phyloP scores from a whole-genome alignment of 2,113 vertebrate species.

The Pelecanoides urinatrix region DNA sequence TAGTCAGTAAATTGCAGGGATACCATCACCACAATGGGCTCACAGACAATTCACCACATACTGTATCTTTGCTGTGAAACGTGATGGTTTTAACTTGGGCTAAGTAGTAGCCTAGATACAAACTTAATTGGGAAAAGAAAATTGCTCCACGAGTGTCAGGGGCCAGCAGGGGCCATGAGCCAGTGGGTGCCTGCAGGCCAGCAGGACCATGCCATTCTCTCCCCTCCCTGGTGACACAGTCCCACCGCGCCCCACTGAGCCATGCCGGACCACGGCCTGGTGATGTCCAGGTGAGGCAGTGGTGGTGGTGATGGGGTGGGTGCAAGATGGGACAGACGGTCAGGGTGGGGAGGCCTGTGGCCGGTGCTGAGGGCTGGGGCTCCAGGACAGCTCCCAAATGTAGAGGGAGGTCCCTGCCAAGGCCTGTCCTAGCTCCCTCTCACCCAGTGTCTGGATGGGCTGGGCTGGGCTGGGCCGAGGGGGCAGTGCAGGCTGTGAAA shows the following conservation, averaged over 20 bases:
- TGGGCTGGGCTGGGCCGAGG: too few relatives aligned
- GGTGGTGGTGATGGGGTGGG: too few relatives aligned
- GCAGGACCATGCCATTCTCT: background rate
- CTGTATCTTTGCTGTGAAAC: background rate
- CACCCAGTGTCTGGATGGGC: fast-evolving
- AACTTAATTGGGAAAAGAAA: background rate
- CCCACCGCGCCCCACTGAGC: fast-evolving
- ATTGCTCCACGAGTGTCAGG: background rate
- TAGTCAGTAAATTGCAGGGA: background rate
- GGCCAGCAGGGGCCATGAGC: background rate
- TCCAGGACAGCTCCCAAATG: fast-evolving
- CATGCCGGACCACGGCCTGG: fast-evolving
- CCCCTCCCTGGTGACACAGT: fast-evolving
- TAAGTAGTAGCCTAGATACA: background rate
- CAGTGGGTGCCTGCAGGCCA: fast-evolving
- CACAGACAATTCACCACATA: background rate
- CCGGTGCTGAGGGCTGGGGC: background rate
- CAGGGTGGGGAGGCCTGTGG: fast-evolving
- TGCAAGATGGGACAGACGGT: background rate
- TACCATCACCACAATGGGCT: fast-evolving
- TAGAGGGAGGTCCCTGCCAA: fast-evolving
- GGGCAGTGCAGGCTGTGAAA: background rate
- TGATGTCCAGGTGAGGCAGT: background rate
- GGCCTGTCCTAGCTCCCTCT: background rate
- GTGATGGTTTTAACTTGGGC: background rate